Evolutionary conservation across 1,140 invertebrate species (phyloP), one percentile per base, ranked within the genome.

Genomic region (Homalodisca vitripennis): DNA sequence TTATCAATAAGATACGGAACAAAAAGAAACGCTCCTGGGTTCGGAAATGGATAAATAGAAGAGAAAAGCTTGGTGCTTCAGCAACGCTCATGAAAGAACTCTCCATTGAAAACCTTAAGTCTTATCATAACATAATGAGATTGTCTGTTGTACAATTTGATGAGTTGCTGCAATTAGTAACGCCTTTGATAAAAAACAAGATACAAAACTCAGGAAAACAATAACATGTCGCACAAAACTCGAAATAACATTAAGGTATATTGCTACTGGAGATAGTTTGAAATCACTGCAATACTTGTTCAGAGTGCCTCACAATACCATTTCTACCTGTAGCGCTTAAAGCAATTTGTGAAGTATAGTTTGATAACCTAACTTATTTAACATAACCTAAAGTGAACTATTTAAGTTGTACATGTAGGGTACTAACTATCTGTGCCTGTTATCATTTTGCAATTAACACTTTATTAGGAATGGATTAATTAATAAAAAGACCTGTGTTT

Each of bases 261-360:
- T 55, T 55, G 62, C 62, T 17, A 64, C 62, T 41, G 62, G 62
- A 24, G 62, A 41, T 20, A 64, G 62, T 64, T 64, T 64, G 34
- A 64, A 64, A 34, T 64, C 62, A 2, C 10, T 64, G 20, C 62
- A 64, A 26, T 64, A 64, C 34, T 27, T 64, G n/a, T 64, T 64
- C 27, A 12, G 62, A 64, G 62, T 64, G 32, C 62, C 55, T 27
- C 27, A 27, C 27, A 27, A 60, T 24, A 60, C 55, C n/a, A 64
- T 41, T 26, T 27, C 62, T 64, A 12, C 62, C 62, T 64, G 62
- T 22, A 64, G 62, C 34, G n/a, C 27, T 64, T 17, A 24, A 41
- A 26, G 62, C 62, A 32, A 64, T 64, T 64, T 64, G 34, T 64
- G 27, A 64, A 26, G 62, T 64, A 6, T 26, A 6, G 6, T 12